A percentile compares a stretch with the other conserved stretches of the same genome.
Evolutionary conservation across 2,797 vertebrate genomes (phyloP).

Genomic region (Austrolebias charrua): DNA sequence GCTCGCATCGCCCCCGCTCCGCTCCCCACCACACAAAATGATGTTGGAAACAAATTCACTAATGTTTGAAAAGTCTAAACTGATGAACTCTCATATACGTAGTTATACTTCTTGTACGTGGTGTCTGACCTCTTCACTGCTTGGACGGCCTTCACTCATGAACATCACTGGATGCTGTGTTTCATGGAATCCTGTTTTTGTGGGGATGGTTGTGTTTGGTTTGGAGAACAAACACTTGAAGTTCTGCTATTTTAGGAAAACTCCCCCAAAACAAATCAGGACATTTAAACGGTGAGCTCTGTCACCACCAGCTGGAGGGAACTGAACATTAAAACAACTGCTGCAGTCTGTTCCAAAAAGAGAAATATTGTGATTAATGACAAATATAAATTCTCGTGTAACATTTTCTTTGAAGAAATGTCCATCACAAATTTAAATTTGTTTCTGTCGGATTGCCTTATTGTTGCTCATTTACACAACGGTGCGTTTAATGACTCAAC

Average conservation of each 20-base stretch:
- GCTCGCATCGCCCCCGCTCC: conserved; percentile 23
- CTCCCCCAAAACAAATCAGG: not conserved
- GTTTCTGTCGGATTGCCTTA: too few species aligned
- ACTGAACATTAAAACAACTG: not conserved
- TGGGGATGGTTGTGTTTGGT: not conserved
- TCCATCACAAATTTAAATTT: too few species aligned
- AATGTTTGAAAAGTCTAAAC: conserved; percentile 2
- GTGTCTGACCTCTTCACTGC: not conserved
- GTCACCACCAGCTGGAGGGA: conserved; percentile 46
- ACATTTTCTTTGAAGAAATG: too few species aligned
- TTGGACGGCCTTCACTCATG: too few species aligned
- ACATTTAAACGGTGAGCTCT: conserved; percentile 5
- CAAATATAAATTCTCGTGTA: not conserved
- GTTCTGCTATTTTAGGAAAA: too few species aligned
- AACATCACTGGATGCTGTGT: too few species aligned
- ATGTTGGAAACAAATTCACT: not conserved
- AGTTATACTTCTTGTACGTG: not conserved
- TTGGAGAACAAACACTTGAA: conserved; percentile 4
- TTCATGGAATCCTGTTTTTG: not conserved
- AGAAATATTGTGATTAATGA: not conserved
- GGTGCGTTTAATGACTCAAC: too few species aligned
- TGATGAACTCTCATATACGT: too few species aligned
- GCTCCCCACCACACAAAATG: conserved; percentile 22
- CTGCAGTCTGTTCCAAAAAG: not conserved
- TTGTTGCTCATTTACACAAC: too few species aligned